Evolutionary conservation across 2,888 invertebrate genomes (phyloP).

Genomic region (Bhutanitis thaidina): DNA sequence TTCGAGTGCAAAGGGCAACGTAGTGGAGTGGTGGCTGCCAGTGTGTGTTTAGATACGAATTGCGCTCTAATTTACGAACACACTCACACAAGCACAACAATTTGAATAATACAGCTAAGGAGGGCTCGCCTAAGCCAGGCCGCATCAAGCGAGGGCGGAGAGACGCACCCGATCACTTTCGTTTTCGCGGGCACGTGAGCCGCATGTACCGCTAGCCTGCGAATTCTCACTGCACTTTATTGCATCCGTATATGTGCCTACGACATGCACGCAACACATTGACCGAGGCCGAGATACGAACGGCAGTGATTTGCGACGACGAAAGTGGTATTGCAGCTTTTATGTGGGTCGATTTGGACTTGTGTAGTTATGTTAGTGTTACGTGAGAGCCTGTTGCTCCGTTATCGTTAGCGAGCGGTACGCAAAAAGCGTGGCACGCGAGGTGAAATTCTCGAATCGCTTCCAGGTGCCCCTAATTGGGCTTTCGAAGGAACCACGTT

Average conservation of each 20-base stretch:
- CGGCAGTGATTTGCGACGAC: slow-evolving; percentile 75
- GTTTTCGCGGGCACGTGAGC: slow-evolving; percentile 70
- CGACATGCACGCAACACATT: slow-evolving; percentile 74
- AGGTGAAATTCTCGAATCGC: slow-evolving; percentile 1
- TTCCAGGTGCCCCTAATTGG: slow-evolving; percentile 2
- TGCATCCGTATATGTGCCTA: slow-evolving; percentile 75
- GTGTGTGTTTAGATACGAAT: slow-evolving; percentile 46
- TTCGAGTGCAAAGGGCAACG: slow-evolving; percentile 34
- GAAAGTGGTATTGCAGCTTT: slow-evolving; percentile 79
- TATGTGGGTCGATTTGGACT: slow-evolving; percentile 72
- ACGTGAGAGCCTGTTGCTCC: slow-evolving; percentile 42
- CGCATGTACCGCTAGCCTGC: slow-evolving; percentile 62
- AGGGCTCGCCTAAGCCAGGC: slow-evolving; percentile 61
- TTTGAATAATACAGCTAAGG: slow-evolving; percentile 74
- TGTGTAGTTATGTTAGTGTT: slow-evolving; percentile 61
- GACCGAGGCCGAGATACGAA: slow-evolving; percentile 76
- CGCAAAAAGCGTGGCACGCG: slow-evolving; percentile 9
- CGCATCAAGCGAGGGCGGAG: slow-evolving; percentile 70
- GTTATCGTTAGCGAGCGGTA: background rate
- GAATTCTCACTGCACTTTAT: slow-evolving; percentile 75
- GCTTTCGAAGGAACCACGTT: slow-evolving; percentile 3
- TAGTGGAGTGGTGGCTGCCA: slow-evolving; percentile 20
- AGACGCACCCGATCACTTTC: slow-evolving; percentile 76
- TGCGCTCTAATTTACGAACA: slow-evolving; percentile 30
- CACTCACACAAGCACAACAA: slow-evolving; percentile 42